Evolutionary conservation across 2,888 invertebrate species (phyloP).

Genomic region (Hydrotaea cyrtoneurina): DNA sequence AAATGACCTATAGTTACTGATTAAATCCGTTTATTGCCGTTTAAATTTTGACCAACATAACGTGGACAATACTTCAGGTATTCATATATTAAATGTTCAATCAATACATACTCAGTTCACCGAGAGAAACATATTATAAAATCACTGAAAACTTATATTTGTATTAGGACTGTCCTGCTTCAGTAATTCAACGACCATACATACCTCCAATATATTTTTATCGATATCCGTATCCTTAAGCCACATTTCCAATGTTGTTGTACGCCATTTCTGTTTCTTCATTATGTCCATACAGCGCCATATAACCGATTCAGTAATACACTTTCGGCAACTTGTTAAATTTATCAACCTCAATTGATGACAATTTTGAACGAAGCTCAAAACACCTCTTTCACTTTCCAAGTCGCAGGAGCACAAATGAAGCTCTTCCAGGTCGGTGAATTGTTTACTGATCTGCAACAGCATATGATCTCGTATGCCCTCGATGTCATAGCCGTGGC

Average conservation of each 20-base stretch:
- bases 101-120: too few relatives aligned
- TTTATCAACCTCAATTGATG: constrained; percentile 72
- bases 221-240: constrained; percentile 72
- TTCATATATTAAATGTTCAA: too few relatives aligned
- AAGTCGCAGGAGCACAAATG: constrained; percentile 73
- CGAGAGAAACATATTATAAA: too few relatives aligned
- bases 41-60: too few relatives aligned
- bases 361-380: constrained; percentile 72
- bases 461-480: constrained; percentile 72
- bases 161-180: too few relatives aligned
- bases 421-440: constrained; percentile 71
- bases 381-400: constrained; percentile 72
- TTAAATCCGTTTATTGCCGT: too few relatives aligned
- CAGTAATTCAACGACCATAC: neutral
- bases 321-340: constrained; percentile 69
- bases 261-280: constrained; percentile 73
- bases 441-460: constrained; percentile 68
- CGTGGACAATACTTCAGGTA: too few relatives aligned
- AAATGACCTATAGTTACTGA: too few relatives aligned
- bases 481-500: constrained; percentile 66
- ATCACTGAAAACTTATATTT: too few relatives aligned
- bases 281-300: constrained; percentile 70
- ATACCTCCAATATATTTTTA: constrained; percentile 59
- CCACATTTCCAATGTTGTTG: constrained; percentile 72
- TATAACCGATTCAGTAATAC: constrained; percentile 69